Base-by-base conservation (phyloP, 1,140 invertebrate species). In the Procambarus clarkii region DNA sequence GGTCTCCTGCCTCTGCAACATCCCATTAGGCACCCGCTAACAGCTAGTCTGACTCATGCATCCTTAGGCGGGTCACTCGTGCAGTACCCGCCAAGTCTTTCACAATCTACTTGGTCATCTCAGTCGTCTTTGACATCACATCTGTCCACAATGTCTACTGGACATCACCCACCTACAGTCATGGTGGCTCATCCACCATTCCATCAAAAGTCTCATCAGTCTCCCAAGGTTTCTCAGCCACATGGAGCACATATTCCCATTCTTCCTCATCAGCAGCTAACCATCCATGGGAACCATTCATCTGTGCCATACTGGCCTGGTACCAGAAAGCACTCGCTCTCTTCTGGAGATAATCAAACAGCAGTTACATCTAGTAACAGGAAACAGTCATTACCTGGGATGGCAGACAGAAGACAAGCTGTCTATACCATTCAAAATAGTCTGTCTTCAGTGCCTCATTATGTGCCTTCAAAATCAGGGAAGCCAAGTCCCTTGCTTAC, bases 321-420 rank as follows among this genome's bases (percentile, higher is more conserved):
- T 15, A 46, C 54, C 45, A 85, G 89, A 85, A 91, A 91, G 45
- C 89, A 91, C 81, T 91, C 89, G 2, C 46, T 91, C 0, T 69
- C 76, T 24, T n/a, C 34, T 84, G 89, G 88, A 15, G 82, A 78
- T 74, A 85, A 85, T 50, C 74, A 91, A 34, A 46, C 82, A 54
- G 21, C 74, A 34, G 79, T 83, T 9, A 24, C 44, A n/a, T 46
- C 82, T 64, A 74, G 58, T 34, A 86, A 50, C 46, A 74, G 89
- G 89, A 91, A 91, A 71, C 89, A 91, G 76, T 91, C 89, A 34
- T 79, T 91, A 60, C 87, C 91, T 60, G 80, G 82, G n/a, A 60
- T 86, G 4, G 88, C 89, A 34, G 91, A 93, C 77, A 88, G 91
- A 85, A 93, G 89, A 58, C 92, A 93, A 58, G 92, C 92, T 85